Base-by-base conservation (phyloP, 1,140 invertebrate genomes). In the Helicoverpa armigera region DNA sequence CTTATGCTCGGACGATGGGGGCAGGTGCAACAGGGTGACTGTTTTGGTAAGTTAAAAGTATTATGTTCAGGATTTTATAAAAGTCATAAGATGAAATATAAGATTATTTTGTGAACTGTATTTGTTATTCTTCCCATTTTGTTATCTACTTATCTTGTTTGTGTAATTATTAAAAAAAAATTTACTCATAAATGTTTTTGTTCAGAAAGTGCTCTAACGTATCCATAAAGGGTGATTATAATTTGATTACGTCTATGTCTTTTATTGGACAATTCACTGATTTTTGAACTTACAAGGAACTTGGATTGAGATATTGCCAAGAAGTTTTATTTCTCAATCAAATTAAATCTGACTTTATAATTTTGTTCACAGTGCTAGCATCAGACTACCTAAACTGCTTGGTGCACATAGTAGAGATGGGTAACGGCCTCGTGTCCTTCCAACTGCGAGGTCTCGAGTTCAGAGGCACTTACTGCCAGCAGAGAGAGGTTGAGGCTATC, bases 371-470 rank as follows among this genome's bases (percentile, higher is more conserved):
- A 96, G 98, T 99, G 70, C 96, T 99, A 81, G 99, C 99, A 3
- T 99, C 98, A 0, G 99, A 99, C 94, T 99, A 99, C 91, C 96
- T 99, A 1, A 99, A 99, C 95, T 99, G 99, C 90, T 95, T 99
- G 31, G 98, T 99, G 0, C 99, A 99, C 91, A 98, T 99, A 65
- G 98, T 99, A 61, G 99, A 99, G 95, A 95, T 99, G 87, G 99
- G 99, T n/a, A 99, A 99, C 93, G 99, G 99, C 1, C 95, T 99
- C 53, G 98, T 99, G 4, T 99, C 99, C 0, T 99, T 99, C 95
- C 99, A 99, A 96, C 96, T 99, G 90, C 96, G 99, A 81, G 99
- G 99, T 4, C 95, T 99, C 3, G 99, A 99, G 95, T 99, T 99
- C 94, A 95, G 99, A 76, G 99, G 99, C 81, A 99, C 99, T 2